phyloP scores from a whole-genome alignment of 2,113 vertebrate species.

The Grammomys surdaster region DNA sequence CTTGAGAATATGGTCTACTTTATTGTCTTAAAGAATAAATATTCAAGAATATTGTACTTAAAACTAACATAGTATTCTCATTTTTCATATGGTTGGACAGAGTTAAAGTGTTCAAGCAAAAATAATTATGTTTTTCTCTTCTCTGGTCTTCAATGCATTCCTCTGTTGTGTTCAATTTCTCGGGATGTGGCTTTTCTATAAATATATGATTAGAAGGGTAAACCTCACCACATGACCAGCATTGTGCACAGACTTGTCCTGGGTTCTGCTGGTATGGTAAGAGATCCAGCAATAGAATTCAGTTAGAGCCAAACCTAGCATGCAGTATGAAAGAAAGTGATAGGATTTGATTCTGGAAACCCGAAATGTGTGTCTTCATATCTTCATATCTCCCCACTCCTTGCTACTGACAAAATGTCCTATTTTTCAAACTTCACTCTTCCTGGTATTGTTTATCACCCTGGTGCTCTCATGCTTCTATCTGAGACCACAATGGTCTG shows the following conservation, averaged over 20 bases:
- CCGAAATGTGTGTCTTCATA: not conserved
- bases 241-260: not conserved
- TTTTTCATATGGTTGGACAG: not conserved
- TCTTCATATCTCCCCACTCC: not conserved
- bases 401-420: not conserved
- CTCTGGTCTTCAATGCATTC: not conserved
- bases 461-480: not conserved
- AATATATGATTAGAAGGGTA: not conserved
- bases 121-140: slow-evolving; percentile 40
- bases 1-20: not conserved
- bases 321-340: not conserved
- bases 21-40: slow-evolving; percentile 17
- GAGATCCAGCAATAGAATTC: not conserved
- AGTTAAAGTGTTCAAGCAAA: not conserved
- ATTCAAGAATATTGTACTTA: not conserved
- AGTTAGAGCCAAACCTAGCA: not conserved
- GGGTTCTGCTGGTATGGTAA: not conserved
- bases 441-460: not conserved
- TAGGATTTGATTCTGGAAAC: not conserved
- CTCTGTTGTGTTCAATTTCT: slow-evolving; percentile 2
- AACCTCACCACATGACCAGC: not conserved
- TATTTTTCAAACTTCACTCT: not conserved
- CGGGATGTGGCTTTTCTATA: not conserved
- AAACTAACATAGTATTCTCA: not conserved
- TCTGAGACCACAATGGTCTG: not conserved